phyloP scores from a whole-genome alignment of 2,113 vertebrate genomes.

The Xiphias gladius region DNA sequence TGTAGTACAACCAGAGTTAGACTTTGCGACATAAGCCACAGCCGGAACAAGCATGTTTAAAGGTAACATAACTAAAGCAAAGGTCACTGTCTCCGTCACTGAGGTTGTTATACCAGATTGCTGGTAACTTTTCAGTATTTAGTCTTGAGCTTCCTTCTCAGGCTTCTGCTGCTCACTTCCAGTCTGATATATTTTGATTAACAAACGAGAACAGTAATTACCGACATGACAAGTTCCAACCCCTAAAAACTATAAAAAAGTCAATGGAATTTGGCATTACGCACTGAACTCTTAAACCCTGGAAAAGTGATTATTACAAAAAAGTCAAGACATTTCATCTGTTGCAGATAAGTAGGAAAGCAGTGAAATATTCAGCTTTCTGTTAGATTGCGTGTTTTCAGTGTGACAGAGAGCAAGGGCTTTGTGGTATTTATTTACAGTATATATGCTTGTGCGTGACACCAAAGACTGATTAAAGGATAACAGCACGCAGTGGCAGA shows the following conservation, averaged over 20 bases:
- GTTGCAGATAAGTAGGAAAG: neutral
- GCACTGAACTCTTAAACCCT: neutral
- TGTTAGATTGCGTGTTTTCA: neutral
- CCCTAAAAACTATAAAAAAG: neutral
- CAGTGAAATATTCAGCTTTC: neutral
- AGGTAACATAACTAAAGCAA: constrained; percentile 17
- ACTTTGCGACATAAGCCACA: constrained; percentile 7
- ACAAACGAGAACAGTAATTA: neutral
- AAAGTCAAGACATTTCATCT: neutral
- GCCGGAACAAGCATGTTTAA: constrained; percentile 60
- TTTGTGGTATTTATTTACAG: constrained; percentile 3
- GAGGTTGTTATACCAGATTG: fast-evolving
- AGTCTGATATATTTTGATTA: neutral
- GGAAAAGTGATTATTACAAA: no score
- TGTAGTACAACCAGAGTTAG: constrained; percentile 5
- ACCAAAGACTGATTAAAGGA: constrained; percentile 26
- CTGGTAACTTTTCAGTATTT: neutral
- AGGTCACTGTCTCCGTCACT: neutral
- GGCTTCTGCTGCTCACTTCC: neutral
- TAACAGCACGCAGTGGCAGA: constrained; percentile 2
- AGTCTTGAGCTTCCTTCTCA: neutral
- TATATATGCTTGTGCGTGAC: constrained; percentile 30
- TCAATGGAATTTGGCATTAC: neutral
- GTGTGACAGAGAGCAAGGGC: neutral
- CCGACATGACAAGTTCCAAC: neutral